Conservation (phyloP, 2,113 vertebrate species). For the Prolemur simus region DNA sequence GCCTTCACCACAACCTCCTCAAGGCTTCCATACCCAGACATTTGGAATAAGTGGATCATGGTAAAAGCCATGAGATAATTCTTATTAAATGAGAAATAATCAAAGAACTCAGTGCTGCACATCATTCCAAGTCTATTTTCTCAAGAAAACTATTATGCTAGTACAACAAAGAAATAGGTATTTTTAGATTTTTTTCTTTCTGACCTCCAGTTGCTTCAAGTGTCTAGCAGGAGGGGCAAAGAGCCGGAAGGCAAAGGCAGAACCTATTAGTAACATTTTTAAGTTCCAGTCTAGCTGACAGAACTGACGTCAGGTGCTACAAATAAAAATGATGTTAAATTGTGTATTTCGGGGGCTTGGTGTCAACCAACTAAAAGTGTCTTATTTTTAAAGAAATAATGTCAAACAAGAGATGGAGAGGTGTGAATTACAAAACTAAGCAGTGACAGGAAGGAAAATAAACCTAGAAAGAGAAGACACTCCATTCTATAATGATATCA, state of each 20-base stretch:
- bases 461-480: neutral
- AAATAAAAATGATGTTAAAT: neutral
- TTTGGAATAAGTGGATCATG: neutral
- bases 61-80: neutral
- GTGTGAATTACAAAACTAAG: neutral
- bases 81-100: neutral
- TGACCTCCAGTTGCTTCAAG: neutral
- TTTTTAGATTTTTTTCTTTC: neutral
- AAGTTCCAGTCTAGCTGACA: constrained; percentile 11
- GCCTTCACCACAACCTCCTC: neutral
- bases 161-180: neutral
- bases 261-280: neutral
- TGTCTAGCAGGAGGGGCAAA: neutral
- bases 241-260: neutral
- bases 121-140: neutral
- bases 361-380: constrained; percentile 4
- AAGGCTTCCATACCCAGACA: fast-evolving
- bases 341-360: constrained; percentile 1
- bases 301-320: neutral
- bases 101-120: neutral
- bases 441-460: neutral
- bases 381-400: constrained; percentile 45
- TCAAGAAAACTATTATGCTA: neutral
- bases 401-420: neutral
- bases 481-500: neutral